Base-by-base conservation (phyloP, 2,888 invertebrate genomes). In the Tetragnatha montana region DNA sequence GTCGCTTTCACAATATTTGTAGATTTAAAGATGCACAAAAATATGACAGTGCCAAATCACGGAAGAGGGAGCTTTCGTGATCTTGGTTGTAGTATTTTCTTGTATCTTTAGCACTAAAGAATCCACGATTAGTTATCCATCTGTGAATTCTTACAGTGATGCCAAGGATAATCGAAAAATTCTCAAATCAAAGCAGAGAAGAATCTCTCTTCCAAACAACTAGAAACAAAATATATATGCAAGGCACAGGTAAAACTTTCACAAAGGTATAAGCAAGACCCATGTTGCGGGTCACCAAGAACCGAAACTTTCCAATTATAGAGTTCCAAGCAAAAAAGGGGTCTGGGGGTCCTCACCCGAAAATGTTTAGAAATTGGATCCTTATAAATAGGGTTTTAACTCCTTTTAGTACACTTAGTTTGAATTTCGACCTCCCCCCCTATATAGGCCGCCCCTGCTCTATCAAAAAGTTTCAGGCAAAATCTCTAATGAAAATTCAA, bases 121-220 rank as follows among this genome's bases (percentile, higher is more conserved):
- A 95, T 94, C 94, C 95, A 95, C 95, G 95, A 95, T 94, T 92
- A 93, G 93, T 93, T 93, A 91, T 93, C 94, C 94, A 95, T 95
- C 95, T 95, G 95, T 95, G 95, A 95, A 95, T 95, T 95, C 95
- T 95, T 95, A 95, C 95, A 95, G 95, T 95, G n/a, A n/a, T n/a
- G 95, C 95, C 95, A 95, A 95, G 95, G 94, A 94, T 90, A 92
- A 92, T 80, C 91, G 91, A 87, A 90, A 90, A 73, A 69, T 69
- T 49, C 78, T 60, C 35, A 10, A 35, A 14, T 74, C 21, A 60
- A 10, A 17, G 8, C 60, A 10, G 10, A 17, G 60, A 17, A 60
- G 60, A 60, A 60, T 60, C 60, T 60, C n/a, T n/a, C 17, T 12
- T 60, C 12, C 60, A 35, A 35, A 35, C 60, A 60, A 60, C 60